These are phyloP conservation scores for Homarus gammarus DNA, from an alignment of 2,888 invertebrate genomes.

Conservation along the genomic window DNA sequence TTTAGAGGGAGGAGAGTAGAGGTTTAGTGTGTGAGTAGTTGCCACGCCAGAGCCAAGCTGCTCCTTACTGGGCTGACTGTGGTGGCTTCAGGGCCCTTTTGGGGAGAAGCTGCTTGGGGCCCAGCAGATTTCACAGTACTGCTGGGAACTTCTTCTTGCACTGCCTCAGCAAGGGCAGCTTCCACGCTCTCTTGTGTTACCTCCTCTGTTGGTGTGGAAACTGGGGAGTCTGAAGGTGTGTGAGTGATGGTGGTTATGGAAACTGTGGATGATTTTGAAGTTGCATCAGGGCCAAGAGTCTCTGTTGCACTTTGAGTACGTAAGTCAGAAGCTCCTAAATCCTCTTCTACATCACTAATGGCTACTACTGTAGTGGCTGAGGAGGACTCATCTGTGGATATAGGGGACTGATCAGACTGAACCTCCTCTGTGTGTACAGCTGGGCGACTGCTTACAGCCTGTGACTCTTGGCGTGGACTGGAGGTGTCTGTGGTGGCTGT, in stretches of 20 bases:
- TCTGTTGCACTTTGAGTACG: constrained; percentile 4
- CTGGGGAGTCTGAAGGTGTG: constrained; percentile 28
- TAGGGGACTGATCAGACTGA: constrained; percentile 21
- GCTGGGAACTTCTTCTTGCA: constrained; percentile 37
- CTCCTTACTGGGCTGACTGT: constrained; percentile 60
- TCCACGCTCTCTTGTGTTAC: constrained; percentile 43
- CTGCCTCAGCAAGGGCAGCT: constrained; percentile 64
- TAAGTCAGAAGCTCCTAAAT: not conserved
- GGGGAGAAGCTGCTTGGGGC: not conserved
- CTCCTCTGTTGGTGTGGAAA: constrained; percentile 31
- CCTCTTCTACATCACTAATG: constrained; percentile 26
- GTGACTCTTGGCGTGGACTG: not conserved
- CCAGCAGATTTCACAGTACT: not conserved
- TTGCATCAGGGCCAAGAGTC: not conserved
- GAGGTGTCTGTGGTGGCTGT: constrained; percentile 20
- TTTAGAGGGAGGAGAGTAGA: not conserved
- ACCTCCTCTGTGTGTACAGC: constrained; percentile 9
- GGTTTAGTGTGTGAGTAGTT: constrained; percentile 55
- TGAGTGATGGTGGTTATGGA: constrained; percentile 18
- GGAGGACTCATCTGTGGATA: constrained; percentile 49
- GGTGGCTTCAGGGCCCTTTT: constrained; percentile 24
- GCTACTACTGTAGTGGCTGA: constrained; percentile 45
- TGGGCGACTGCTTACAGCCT: not conserved
- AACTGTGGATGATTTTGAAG: constrained; percentile 6
- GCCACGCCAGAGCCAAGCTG: constrained; percentile 28